phyloP scores from a whole-genome alignment of 1,140 invertebrate genomes.

The Lerema accius region DNA sequence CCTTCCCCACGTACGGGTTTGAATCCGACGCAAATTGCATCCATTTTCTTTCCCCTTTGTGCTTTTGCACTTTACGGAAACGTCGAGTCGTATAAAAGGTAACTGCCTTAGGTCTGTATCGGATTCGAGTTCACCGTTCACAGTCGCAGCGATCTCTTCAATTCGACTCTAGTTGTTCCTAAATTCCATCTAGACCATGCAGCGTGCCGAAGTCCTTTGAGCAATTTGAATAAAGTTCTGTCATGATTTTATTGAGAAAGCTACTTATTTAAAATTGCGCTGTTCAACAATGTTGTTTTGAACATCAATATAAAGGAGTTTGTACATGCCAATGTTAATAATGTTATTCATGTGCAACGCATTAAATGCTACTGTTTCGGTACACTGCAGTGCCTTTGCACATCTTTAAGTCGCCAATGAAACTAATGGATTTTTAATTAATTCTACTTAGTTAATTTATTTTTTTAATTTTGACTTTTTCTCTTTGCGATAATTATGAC shows the following conservation, averaged over 20 bases:
- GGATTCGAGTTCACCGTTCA: constrained; percentile 8
- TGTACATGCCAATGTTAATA: too few species aligned
- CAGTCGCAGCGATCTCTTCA: constrained; percentile 2
- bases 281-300: too few species aligned
- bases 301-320: too few species aligned
- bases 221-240: background rate
- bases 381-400: too few species aligned
- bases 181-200: background rate
- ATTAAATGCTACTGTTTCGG: too few species aligned
- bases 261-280: background rate
- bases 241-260: background rate
- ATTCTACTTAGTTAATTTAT: too few species aligned
- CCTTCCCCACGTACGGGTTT: background rate
- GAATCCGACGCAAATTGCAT: constrained; percentile 30
- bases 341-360: too few species aligned
- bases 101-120: constrained; percentile 20
- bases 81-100: constrained; percentile 23
- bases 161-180: constrained; percentile 13
- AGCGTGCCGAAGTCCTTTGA: constrained; percentile 4
- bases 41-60: constrained; percentile 29
- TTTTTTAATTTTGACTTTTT: too few species aligned
- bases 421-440: too few species aligned
- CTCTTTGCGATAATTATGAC: too few species aligned
- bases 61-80: constrained; percentile 24
- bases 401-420: too few species aligned